These are phyloP conservation scores for Rhinopomastus cyanomelas DNA, from an alignment of 2,113 vertebrate genomes.

Conservation along the genomic window DNA sequence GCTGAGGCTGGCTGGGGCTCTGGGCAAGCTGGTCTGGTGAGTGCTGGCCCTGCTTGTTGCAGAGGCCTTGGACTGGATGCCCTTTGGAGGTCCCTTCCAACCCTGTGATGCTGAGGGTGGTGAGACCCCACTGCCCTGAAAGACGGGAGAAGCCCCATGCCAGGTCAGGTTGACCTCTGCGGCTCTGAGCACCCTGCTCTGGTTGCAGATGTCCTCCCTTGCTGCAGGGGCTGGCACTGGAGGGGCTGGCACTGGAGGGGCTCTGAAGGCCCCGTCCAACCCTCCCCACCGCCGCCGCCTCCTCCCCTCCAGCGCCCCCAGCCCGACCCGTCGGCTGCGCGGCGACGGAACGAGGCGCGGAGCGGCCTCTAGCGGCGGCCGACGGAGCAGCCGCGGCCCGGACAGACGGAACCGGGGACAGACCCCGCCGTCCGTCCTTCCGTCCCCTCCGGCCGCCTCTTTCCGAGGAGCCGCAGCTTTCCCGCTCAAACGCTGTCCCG, in stretches of 20 bases:
- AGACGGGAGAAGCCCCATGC: background rate
- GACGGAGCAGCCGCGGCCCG: background rate
- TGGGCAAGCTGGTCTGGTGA: too few species aligned
- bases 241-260: background rate
- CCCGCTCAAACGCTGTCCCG: background rate
- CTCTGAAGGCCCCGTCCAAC: background rate
- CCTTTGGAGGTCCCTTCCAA: too few species aligned
- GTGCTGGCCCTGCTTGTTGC: too few species aligned
- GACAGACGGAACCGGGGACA: background rate
- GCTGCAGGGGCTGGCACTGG: too few species aligned
- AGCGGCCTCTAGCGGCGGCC: slow-evolving; percentile 65
- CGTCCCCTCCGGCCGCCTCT: too few species aligned
- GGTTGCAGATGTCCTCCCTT: background rate
- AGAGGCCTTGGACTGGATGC: too few species aligned
- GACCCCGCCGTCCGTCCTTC: too few species aligned
- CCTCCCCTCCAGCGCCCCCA: background rate
- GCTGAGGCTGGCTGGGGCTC: too few species aligned
- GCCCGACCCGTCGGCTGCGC: too few species aligned
- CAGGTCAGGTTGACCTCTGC: background rate
- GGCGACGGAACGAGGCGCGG: background rate
- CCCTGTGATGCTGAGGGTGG: background rate
- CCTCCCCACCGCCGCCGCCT: background rate
- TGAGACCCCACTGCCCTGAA: background rate
- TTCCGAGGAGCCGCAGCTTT: accelerated
- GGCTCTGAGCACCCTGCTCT: too few species aligned